Percentiles rank a stretch among this genome's conserved stretches.
phyloP scores from a whole-genome alignment of 2,888 invertebrate genomes.

The Trichogramma dendrolimi region DNA sequence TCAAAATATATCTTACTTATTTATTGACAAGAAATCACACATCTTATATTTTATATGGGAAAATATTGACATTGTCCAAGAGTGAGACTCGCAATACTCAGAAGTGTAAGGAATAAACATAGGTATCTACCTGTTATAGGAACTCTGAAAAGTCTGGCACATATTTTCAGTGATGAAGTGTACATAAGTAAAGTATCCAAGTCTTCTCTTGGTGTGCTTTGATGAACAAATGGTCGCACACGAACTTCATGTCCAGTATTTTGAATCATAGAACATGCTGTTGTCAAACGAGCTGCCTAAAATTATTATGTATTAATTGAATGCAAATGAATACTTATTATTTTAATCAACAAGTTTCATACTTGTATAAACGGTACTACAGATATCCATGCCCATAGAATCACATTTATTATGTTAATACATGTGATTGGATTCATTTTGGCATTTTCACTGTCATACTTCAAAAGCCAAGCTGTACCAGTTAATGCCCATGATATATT shows the following conservation, averaged over 20 bases:
- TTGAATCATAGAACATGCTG: constrained; percentile 68
- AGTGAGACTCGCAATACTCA: constrained; percentile 61
- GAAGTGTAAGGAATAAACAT: constrained; percentile 61
- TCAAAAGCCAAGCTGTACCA: constrained; percentile 66
- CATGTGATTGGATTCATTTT: constrained; percentile 59
- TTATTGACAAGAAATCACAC: not conserved
- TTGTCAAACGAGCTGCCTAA: constrained; percentile 72
- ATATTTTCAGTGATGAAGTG: constrained; percentile 70
- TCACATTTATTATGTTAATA: constrained; percentile 60
- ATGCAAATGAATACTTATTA: constrained; percentile 14
- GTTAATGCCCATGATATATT: constrained; percentile 71
- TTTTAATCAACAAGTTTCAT: constrained; percentile 12
- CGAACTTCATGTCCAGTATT: constrained; percentile 74
- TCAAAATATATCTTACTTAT: not conserved
- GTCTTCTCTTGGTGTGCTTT: constrained; percentile 71
- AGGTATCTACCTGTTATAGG: constrained; percentile 70
- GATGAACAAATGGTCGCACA: constrained; percentile 75
- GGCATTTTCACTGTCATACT: constrained; percentile 59
- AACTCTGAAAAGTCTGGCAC: constrained; percentile 69
- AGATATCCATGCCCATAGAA: constrained; percentile 65
- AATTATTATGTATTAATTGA: constrained; percentile 36
- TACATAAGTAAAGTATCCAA: constrained; percentile 73
- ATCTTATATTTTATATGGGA: constrained; percentile 6
- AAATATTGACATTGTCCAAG: constrained; percentile 70
- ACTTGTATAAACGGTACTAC: constrained; percentile 71